Conservation (phyloP, 2,888 invertebrate genomes). For the Punctoribates punctum region DNA sequence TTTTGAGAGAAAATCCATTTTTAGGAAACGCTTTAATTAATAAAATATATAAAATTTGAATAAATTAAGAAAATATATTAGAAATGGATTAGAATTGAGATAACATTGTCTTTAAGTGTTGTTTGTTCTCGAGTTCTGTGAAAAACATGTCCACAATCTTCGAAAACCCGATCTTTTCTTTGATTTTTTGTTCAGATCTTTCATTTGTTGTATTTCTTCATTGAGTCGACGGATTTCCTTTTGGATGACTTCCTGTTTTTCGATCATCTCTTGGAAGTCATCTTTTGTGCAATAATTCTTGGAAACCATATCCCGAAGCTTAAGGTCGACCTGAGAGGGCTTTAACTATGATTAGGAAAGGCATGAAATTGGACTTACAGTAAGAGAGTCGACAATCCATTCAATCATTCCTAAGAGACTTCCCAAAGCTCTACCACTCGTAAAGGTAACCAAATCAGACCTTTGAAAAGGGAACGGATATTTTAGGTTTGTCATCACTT, state of each 20-base stretch:
- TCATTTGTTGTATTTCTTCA: not conserved
- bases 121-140: too few species aligned
- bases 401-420: conserved; percentile 32
- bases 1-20: too few species aligned
- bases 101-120: too few species aligned
- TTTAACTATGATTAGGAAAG: not conserved
- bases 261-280: conserved; percentile 19
- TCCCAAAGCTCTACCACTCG: conserved; percentile 36
- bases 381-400: conserved; percentile 24
- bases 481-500: conserved; percentile 26
- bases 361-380: not conserved
- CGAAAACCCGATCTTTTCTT: too few species aligned
- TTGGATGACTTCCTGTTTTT: not conserved
- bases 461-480: conserved; percentile 41
- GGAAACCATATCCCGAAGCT: not conserved
- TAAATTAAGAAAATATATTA: too few species aligned
- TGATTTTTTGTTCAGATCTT: too few species aligned
- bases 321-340: not conserved
- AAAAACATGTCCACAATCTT: too few species aligned
- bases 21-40: too few species aligned
- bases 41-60: too few species aligned
- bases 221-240: conserved; percentile 5
- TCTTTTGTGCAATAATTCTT: conserved; percentile 36
- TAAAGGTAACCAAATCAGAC: conserved; percentile 36
- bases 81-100: too few species aligned